Evolutionary conservation across 2,888 invertebrate genomes (phyloP), one percentile per base, ranked within the genome.

Genomic region (Halocaridina rubra): DNA sequence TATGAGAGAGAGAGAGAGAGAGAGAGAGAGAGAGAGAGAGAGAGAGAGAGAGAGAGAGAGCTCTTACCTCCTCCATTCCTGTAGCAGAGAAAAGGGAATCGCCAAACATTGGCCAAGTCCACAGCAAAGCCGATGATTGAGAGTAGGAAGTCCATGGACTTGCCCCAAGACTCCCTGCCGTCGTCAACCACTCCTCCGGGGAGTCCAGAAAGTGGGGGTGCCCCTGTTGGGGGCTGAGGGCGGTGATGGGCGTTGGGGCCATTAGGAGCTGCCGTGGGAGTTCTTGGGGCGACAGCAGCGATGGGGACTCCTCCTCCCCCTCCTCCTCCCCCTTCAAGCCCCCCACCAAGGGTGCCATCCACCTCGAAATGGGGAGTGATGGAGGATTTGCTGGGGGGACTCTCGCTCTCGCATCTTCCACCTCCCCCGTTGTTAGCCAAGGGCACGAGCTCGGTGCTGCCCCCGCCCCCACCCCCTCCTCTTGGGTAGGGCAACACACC

Each of bases 121-220:
- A 98, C 98, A 89, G 98, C 98, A 92, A 98, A 98, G 90, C 98
- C 98, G 93, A 98, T 98, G 91, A 98, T 98, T 86, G 97, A 98
- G 89, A 98, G 94, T 90, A 98, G 93, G 92, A 98, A 98, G 93
- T 98, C 98, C 86, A 97, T 96, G 93, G 97, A 98, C 93, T 97
- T 97, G 92, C 96, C 95, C 97, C 97, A 97, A 89, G 96, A 96
- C 92, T 97, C 97, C 89, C 96, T 93, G 90, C 94, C 94, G 86
- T 94, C 94, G 30, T 87, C 85, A 27, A 61, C 77, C 82, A 82
- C 77, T 22, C 61, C 72, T 13, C 71, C 16, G 46, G 27, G 27
- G 7, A 19, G 24, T 19, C 76, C 32, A n/a, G 76, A 71, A 53
- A 77, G 5, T 3, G 27, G 22, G 74, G 29, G 24, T 75, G 29